Percentiles rank a stretch among this genome's conserved stretches.
phyloP scores from a whole-genome alignment of 2,797 vertebrate species.

The Smutsia temminckii region DNA sequence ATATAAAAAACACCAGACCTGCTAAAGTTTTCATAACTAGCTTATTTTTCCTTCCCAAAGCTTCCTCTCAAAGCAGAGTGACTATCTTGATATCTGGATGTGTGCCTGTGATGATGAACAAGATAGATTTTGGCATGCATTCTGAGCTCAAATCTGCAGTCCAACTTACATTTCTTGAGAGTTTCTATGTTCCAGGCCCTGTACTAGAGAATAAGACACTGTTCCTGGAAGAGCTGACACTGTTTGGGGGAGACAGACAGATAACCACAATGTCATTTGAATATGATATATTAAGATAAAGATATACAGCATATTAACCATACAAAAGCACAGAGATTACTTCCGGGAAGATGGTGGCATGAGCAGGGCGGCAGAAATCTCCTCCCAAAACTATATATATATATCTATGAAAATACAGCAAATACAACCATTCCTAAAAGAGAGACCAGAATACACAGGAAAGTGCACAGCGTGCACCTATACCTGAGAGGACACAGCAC shows the following conservation, averaged over 20 bases:
- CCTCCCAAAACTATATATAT: too few species aligned
- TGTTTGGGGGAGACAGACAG: neutral
- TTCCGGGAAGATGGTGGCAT: too few species aligned
- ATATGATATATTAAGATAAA: slow-evolving; percentile 26
- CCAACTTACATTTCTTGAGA: slow-evolving; percentile 36
- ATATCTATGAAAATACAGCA: too few species aligned
- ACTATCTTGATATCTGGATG: neutral
- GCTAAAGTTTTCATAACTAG: slow-evolving; percentile 36
- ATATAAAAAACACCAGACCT: neutral
- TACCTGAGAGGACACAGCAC: too few species aligned
- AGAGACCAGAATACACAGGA: too few species aligned
- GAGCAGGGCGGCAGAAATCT: too few species aligned
- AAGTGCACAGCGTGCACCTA: too few species aligned
- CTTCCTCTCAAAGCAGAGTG: slow-evolving; percentile 17
- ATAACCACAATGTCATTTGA: slow-evolving; percentile 17
- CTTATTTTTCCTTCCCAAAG: slow-evolving; percentile 35
- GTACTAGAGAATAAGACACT: neutral
- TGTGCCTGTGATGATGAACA: slow-evolving; percentile 4
- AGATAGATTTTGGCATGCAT: neutral
- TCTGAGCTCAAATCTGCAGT: slow-evolving; percentile 17
- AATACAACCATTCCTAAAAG: too few species aligned
- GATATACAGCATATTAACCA: neutral
- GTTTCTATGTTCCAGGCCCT: slow-evolving; percentile 2
- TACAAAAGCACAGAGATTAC: neutral
- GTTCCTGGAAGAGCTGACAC: neutral